These are phyloP conservation scores for Lepilemur ruficaudatus DNA, from an alignment of 2,797 vertebrate genomes.

Conservation along the genomic window DNA sequence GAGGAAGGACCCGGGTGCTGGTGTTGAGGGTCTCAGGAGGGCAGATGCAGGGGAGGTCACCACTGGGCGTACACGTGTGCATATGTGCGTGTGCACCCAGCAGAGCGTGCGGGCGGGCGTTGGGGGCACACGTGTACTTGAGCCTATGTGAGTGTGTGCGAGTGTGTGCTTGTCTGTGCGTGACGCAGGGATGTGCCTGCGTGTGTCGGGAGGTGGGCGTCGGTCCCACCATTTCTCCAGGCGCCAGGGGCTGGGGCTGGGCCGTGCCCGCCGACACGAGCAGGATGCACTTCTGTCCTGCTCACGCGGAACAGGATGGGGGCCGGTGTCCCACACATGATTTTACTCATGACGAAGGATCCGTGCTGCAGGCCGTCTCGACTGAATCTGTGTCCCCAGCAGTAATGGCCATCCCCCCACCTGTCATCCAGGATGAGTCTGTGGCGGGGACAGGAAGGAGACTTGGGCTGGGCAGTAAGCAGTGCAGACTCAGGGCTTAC, in stretches of 20 bases:
- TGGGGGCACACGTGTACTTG: neutral
- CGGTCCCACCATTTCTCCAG: neutral
- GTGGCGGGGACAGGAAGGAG: neutral
- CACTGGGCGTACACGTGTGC: accelerated
- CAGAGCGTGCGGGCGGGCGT: too few relatives aligned
- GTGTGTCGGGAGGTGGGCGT: neutral
- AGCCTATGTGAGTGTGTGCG: neutral
- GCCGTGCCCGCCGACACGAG: accelerated
- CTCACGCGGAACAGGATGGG: accelerated
- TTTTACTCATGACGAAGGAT: too few relatives aligned
- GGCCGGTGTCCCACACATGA: neutral
- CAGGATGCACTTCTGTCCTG: neutral
- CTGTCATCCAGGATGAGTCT: neutral
- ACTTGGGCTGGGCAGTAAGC: neutral
- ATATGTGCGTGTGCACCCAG: neutral
- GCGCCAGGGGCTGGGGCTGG: neutral
- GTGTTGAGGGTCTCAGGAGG: too few relatives aligned
- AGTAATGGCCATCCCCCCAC: accelerated
- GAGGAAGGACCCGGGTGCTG: neutral
- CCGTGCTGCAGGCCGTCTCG: accelerated
- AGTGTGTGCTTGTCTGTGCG: accelerated
- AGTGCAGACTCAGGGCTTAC: neutral
- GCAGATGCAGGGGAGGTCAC: neutral
- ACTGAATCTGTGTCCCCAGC: neutral
- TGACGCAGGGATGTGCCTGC: accelerated